Base-by-base conservation (phyloP, 2,113 vertebrate species). In the Clarias macrocephalus region DNA sequence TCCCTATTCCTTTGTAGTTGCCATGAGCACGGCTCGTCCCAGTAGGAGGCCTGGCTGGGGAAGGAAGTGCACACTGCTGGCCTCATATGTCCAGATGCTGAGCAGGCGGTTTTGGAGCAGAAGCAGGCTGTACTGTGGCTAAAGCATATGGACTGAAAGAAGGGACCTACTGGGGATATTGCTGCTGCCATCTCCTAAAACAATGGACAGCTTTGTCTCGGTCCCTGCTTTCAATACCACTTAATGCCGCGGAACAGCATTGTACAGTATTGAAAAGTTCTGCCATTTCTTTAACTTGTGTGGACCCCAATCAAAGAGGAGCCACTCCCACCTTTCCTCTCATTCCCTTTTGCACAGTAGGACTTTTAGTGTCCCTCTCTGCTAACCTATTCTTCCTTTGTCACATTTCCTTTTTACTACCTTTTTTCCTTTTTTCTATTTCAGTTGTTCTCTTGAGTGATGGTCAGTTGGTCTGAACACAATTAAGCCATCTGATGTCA, bases 231-330 rank as follows among this genome's bases (percentile, higher is more conserved):
- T 94, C 93, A 92, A 90, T 91, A 90, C 92, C 91, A 93, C 94
- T 95, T 95, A 95, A 95, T 94, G 91, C 93, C 92, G 91, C 93
- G 93, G 93, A 94, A 93, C 94, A 94, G 93, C 93, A 94, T 94
- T 95, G 94, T 96, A 95, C 95, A 95, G 95, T 95, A 95, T 95
- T 95, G 95, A 95, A 92, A 94, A 94, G 92, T 93, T 93, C 91
- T 93, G 92, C 93, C 92, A 92, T 92, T 91, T 89, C 93, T 94
- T 92, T 93, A 80, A 89, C 88, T 90, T 91, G 86, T 89, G 92
- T 89, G 81, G 90, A 59, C 89, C 77, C 89, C 88, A 83, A 79
- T 93, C 92, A 95, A 94, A 92, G 94, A 66, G 87, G 87, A 84
- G 86, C 89, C 93, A 93, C 91, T 94, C 90, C 89, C 86, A 89